phyloP scores from a whole-genome alignment of 2,113 vertebrate species.

The Myiozetetes cayanensis region DNA sequence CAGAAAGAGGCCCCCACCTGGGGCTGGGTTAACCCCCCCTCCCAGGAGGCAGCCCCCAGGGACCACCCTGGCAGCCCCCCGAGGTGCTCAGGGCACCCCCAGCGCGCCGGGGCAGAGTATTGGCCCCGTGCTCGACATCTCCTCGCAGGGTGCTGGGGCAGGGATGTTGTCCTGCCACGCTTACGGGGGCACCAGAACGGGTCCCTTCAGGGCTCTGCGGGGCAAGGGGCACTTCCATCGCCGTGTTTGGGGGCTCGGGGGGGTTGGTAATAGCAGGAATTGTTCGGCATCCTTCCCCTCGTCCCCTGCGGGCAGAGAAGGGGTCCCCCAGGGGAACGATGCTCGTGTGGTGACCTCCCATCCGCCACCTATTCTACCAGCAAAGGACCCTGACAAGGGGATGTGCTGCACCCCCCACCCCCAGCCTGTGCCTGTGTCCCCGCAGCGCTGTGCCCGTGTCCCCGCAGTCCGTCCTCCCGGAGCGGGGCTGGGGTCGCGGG shows the following conservation, averaged over 20 bases:
- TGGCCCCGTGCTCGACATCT: not conserved
- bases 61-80: not conserved
- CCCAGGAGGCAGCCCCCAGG: not conserved
- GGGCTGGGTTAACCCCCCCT: not conserved
- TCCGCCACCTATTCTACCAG: not conserved
- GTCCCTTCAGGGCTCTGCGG: not conserved
- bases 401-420: not conserved
- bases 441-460: not conserved
- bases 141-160: accelerated
- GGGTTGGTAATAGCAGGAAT: accelerated
- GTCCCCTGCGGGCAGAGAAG: not conserved
- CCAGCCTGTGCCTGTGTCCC: not conserved
- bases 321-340: accelerated
- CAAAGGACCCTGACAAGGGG: accelerated
- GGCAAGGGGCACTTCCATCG: not conserved
- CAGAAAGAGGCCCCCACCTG: accelerated
- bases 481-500: not conserved
- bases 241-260: accelerated
- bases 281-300: accelerated
- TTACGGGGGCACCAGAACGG: accelerated
- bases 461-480: not conserved
- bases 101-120: accelerated
- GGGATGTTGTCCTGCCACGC: accelerated
- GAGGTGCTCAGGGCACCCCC: not conserved
- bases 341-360: accelerated